Percentiles rank a stretch among this genome's conserved stretches.
These are phyloP conservation scores for Drosophila nigromelanica DNA, from an alignment of 1,140 invertebrate genomes.

Conservation along the genomic window DNA sequence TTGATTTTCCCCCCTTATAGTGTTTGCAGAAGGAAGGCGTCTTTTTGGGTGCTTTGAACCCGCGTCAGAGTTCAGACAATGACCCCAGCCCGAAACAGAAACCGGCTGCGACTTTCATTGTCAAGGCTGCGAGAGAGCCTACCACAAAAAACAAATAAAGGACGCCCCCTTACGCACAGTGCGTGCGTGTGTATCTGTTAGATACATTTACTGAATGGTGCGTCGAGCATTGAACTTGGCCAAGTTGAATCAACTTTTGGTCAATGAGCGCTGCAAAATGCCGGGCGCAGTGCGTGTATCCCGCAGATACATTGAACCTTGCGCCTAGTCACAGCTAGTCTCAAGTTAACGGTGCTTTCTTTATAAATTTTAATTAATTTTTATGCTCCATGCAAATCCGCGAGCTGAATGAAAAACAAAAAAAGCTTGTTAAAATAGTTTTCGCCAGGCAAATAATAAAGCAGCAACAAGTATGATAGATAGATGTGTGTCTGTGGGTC, in stretches of 20 bases:
- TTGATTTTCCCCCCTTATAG: conserved; percentile 39
- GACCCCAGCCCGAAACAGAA: conserved; percentile 24
- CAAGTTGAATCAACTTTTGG: conserved; percentile 72
- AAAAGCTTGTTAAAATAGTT: conserved; percentile 59
- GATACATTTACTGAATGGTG: conserved; percentile 38
- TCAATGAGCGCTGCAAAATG: conserved; percentile 7
- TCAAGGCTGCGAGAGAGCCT: conserved; percentile 52
- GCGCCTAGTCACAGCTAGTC: conserved; percentile 13
- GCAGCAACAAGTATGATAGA: conserved; percentile 73
- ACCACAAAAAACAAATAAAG: not conserved
- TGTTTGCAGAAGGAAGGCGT: not conserved
- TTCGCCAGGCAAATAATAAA: conserved; percentile 36
- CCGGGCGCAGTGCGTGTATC: conserved; percentile 52
- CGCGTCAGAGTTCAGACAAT: conserved; percentile 25
- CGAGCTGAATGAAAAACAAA: conserved; percentile 16
- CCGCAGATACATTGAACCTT: conserved; percentile 67
- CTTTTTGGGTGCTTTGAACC: conserved; percentile 35
- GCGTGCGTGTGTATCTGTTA: conserved; percentile 36
- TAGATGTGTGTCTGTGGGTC: conserved; percentile 46
- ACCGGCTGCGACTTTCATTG: conserved; percentile 53
- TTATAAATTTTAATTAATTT: conserved; percentile 74
- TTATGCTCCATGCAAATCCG: conserved; percentile 43
- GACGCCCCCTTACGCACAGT: conserved; percentile 47
- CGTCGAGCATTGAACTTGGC: conserved; percentile 68
- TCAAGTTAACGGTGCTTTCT: conserved; percentile 61